Conservation (phyloP, 2,113 vertebrate species). For the Neogobius melanostomus region DNA sequence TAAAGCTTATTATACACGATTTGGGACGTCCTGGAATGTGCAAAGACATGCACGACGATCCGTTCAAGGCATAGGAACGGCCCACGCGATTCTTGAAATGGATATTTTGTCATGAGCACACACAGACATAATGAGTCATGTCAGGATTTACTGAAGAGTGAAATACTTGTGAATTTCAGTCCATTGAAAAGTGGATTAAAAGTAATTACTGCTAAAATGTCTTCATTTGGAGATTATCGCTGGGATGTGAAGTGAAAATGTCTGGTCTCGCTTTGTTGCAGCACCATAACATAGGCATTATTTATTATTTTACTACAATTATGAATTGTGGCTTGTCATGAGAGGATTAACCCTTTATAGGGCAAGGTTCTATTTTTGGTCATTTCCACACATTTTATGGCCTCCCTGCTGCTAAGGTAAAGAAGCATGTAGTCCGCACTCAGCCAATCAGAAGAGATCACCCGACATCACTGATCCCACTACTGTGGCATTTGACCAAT, state of each 20-base stretch:
- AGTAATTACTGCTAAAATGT: conserved; percentile 45
- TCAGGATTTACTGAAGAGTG: conserved; percentile 28
- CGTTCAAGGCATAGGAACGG: not conserved
- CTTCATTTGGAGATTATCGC: conserved; percentile 51
- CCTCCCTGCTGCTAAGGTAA: no score
- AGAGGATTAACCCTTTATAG: no score
- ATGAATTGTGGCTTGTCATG: no score
- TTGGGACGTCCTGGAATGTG: conserved; percentile 50
- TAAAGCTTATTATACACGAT: conserved; percentile 60
- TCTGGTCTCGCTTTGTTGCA: conserved; percentile 21
- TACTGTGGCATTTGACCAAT: no score
- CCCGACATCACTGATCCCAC: no score
- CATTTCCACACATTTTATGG: no score
- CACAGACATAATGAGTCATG: conserved; percentile 6
- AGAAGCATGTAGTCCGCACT: no score
- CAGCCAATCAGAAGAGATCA: no score
- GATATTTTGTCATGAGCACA: conserved; percentile 3
- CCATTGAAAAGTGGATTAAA: conserved; percentile 46
- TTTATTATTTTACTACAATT: not conserved
- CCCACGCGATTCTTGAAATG: not conserved
- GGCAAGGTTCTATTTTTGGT: no score
- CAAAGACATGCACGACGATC: conserved; percentile 29
- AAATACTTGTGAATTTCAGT: conserved; percentile 22
- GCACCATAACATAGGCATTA: conserved; percentile 19
- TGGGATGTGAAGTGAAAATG: conserved; percentile 38